A percentile compares a stretch with the other conserved stretches of the same genome.
Conservation (phyloP, 2,797 vertebrate species). For the Phoebastria nigripes region DNA sequence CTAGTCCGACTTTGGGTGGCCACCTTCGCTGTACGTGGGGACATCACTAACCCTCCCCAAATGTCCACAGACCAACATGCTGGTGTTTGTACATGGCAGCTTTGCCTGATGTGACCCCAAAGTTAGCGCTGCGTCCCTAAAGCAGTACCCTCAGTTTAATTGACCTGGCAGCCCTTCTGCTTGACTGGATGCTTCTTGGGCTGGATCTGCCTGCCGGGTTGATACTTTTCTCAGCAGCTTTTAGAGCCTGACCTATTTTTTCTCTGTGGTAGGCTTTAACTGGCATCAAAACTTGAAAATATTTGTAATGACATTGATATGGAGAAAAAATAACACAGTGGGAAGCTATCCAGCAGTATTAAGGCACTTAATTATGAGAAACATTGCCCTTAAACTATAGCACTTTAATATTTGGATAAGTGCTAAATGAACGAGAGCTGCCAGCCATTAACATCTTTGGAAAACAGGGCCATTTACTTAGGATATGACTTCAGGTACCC, state of each 20-base stretch:
- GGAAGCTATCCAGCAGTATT: neutral
- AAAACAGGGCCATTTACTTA: neutral
- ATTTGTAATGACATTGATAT: neutral
- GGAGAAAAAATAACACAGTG: neutral
- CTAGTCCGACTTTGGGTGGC: neutral
- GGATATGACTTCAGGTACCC: neutral
- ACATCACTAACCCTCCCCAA: neutral
- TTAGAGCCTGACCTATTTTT: constrained; percentile 37
- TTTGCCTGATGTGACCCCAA: neutral
- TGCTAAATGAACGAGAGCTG: neutral
- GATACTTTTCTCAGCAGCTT: neutral
- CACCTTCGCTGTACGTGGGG: neutral
- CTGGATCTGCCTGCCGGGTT: neutral
- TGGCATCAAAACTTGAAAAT: neutral
- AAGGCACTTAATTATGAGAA: neutral
- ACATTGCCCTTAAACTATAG: neutral
- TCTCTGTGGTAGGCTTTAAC: neutral
- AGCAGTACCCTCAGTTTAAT: neutral
- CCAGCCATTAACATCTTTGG: neutral
- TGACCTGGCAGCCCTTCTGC: constrained; percentile 3
- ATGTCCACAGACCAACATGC: neutral
- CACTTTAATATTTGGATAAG: neutral
- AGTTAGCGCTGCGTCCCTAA: accelerated
- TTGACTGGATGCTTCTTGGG: neutral
- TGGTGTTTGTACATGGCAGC: neutral